Conservation (phyloP, 2,888 invertebrate species). For the Scotopteryx bipunctaria region DNA sequence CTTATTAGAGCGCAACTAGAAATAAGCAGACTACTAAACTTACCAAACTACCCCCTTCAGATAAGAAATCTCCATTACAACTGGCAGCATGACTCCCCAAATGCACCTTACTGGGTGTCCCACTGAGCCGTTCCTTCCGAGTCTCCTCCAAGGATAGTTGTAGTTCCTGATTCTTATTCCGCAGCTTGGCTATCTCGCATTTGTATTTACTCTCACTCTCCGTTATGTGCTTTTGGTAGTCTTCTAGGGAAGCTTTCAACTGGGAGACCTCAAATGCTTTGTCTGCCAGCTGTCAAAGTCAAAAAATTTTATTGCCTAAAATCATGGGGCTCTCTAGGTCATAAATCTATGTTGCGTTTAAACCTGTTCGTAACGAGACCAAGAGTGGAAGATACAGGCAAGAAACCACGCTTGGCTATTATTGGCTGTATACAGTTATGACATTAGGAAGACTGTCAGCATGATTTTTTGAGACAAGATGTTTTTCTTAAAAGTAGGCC, state of each 20-base stretch:
- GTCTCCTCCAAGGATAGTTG: slow-evolving; percentile 69
- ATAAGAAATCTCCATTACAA: slow-evolving; percentile 78
- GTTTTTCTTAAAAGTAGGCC: too few relatives aligned
- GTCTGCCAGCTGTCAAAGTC: slow-evolving; percentile 86
- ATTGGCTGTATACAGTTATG: too few relatives aligned
- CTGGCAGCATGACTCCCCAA: slow-evolving; percentile 72
- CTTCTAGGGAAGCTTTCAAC: slow-evolving; percentile 85
- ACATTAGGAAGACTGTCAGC: too few relatives aligned
- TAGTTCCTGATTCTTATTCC: slow-evolving; percentile 81
- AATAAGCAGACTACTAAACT: slow-evolving; percentile 16
- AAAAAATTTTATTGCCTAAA: not conserved
- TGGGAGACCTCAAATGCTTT: slow-evolving; percentile 88
- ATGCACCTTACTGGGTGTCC: slow-evolving; percentile 61
- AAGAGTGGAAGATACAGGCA: too few relatives aligned
- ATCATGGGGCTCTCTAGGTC: too few relatives aligned
- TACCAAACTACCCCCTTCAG: slow-evolving; percentile 85
- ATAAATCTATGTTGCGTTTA: too few relatives aligned
- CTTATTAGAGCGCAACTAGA: too few relatives aligned
- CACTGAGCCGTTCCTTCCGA: slow-evolving; percentile 71
- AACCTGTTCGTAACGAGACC: too few relatives aligned
- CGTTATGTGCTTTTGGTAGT: slow-evolving; percentile 86
- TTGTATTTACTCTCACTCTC: slow-evolving; percentile 84
- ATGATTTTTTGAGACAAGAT: too few relatives aligned
- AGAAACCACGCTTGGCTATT: too few relatives aligned
- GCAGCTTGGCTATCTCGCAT: slow-evolving; percentile 83